Evolutionary conservation across 2,888 invertebrate species (phyloP).

Genomic region (Acronicta leporina): DNA sequence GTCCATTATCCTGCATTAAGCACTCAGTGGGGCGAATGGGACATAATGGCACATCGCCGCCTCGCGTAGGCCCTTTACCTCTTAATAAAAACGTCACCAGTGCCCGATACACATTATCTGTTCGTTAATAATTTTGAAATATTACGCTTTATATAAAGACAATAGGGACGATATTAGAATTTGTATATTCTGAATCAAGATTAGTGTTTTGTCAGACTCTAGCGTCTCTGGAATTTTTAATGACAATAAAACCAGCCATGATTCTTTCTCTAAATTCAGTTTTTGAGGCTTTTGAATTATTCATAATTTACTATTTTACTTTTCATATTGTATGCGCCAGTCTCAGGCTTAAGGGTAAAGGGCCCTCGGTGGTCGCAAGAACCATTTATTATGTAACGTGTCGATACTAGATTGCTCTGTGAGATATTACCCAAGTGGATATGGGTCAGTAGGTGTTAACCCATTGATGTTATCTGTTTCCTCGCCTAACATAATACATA

Average conservation of each 20-base stretch:
- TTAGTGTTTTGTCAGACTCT: no score
- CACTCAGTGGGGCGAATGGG: conserved; percentile 79
- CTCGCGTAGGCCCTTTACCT: conserved; percentile 69
- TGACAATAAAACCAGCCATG: no score
- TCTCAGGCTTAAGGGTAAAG: neutral
- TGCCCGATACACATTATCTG: conserved; percentile 66
- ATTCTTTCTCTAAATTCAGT: no score
- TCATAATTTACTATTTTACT: neutral
- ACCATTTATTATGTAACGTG: conserved; percentile 35
- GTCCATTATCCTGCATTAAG: conserved; percentile 85
- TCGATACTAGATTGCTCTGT: conserved; percentile 32
- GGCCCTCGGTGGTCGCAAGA: conserved; percentile 6
- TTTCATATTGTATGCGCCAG: conserved; percentile 1
- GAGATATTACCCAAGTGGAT: conserved; percentile 25
- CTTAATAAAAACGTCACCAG: conserved; percentile 78
- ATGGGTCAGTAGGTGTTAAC: conserved; percentile 31
- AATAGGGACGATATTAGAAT: no score
- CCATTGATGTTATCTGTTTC: conserved; percentile 21
- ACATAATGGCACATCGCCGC: conserved; percentile 76
- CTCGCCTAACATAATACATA: neutral
- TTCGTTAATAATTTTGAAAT: conserved; percentile 50
- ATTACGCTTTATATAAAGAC: conserved; percentile 1
- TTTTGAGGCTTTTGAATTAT: no score
- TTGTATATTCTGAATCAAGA: no score
- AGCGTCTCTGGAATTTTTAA: no score